phyloP scores from a whole-genome alignment of 2,888 invertebrate genomes.

The Phorcus lineatus region DNA sequence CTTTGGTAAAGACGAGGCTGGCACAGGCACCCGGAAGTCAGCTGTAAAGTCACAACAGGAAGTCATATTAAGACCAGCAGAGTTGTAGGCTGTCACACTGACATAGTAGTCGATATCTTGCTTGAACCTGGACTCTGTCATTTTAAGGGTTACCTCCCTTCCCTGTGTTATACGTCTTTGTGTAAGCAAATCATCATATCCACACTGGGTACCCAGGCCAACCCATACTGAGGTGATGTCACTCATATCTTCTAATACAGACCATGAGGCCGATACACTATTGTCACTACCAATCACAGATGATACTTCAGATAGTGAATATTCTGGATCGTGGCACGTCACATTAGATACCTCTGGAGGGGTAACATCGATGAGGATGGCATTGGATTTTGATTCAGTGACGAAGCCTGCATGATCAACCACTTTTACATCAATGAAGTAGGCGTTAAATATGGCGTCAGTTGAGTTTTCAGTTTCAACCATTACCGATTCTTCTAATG shows the following conservation, averaged over 20 bases:
- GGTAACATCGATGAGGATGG: conserved; percentile 50
- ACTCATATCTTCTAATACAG: conserved; percentile 49
- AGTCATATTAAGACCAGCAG: conserved; percentile 31
- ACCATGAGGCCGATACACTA: conserved; percentile 52
- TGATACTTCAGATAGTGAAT: conserved; percentile 48
- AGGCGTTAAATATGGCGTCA: conserved; percentile 32
- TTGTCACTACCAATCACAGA: conserved; percentile 48
- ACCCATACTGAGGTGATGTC: conserved; percentile 41
- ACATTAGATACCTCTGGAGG: conserved; percentile 50
- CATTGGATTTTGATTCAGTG: conserved; percentile 44
- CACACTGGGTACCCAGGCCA: conserved; percentile 36
- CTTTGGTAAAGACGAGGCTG: not conserved
- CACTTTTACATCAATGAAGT: conserved; percentile 49
- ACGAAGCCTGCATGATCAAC: conserved; percentile 51
- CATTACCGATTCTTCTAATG: conserved; percentile 19
- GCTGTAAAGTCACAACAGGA: conserved; percentile 35
- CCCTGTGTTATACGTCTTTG: not conserved
- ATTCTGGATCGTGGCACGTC: conserved; percentile 52
- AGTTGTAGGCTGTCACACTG: conserved; percentile 44
- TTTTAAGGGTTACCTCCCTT: conserved; percentile 32
- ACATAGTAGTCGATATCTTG: conserved; percentile 45
- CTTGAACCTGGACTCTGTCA: conserved; percentile 26
- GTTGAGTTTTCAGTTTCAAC: not conserved
- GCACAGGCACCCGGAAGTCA: conserved; percentile 30
- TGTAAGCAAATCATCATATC: conserved; percentile 32